Conservation (phyloP, 2,113 vertebrate species). For the Ranitomeya variabilis region DNA sequence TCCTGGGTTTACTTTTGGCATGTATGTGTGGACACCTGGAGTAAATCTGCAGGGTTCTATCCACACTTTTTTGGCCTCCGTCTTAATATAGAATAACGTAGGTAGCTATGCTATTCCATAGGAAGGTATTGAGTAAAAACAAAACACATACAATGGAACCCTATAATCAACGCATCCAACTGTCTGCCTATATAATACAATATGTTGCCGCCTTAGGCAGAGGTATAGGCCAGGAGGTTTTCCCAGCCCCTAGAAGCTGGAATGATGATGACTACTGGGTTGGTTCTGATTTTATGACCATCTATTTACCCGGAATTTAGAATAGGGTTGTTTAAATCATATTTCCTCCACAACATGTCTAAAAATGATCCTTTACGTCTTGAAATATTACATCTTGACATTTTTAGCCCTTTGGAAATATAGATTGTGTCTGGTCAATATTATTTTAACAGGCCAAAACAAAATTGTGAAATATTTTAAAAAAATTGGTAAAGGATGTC, state of each 20-base stretch:
- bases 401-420: not conserved
- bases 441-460: not conserved
- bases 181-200: not conserved
- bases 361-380: not conserved
- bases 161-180: too few relatives aligned
- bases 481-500: not conserved
- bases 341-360: not conserved
- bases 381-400: not conserved
- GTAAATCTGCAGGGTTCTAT: too few relatives aligned
- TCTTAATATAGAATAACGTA: too few relatives aligned
- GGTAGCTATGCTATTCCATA: too few relatives aligned
- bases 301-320: not conserved
- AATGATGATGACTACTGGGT: too few relatives aligned
- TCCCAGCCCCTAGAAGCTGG: too few relatives aligned
- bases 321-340: not conserved
- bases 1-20: too few relatives aligned
- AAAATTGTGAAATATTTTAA: not conserved
- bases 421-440: not conserved
- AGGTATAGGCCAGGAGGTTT: not conserved
- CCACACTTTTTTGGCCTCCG: too few relatives aligned
- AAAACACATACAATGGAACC: too few relatives aligned
- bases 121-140: too few relatives aligned
- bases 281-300: not conserved
- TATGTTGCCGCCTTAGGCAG: not conserved
- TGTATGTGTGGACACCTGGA: too few relatives aligned